Percentiles rank a stretch among this genome's conserved stretches.
Evolutionary conservation across 2,888 invertebrate genomes (phyloP).

Genomic region (Timema podura): DNA sequence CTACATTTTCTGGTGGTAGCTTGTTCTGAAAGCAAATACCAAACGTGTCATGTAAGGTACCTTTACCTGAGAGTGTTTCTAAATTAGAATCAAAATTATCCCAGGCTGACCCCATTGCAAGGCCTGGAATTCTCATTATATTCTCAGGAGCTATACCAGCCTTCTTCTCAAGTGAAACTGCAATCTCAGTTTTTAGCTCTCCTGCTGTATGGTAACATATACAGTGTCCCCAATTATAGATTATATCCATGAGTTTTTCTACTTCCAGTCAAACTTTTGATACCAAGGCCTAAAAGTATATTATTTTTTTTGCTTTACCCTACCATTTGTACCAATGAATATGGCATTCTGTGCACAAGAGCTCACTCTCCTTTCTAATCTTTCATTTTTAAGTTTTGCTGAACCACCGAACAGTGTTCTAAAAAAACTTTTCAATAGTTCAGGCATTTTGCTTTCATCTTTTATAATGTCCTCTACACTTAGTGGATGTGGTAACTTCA

Average conservation of each 20-base stretch:
- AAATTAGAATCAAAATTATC: slow-evolving; percentile 12
- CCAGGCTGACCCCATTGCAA: slow-evolving; percentile 5
- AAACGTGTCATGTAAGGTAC: slow-evolving; percentile 14
- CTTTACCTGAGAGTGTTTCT: neutral
- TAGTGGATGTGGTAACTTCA: slow-evolving; percentile 5
- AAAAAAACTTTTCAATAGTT: slow-evolving; percentile 9
- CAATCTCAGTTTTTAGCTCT: slow-evolving; percentile 5
- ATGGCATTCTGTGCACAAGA: slow-evolving; percentile 10
- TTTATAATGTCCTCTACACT: slow-evolving; percentile 12
- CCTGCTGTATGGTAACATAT: slow-evolving; percentile 11
- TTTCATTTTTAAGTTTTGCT: slow-evolving; percentile 12
- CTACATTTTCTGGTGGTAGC: slow-evolving; percentile 9
- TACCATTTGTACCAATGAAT: slow-evolving; percentile 7
- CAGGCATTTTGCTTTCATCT: slow-evolving; percentile 13
- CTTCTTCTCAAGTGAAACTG: slow-evolving; percentile 9
- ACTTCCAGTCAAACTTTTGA: slow-evolving; percentile 14
- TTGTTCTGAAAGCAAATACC: slow-evolving; percentile 17
- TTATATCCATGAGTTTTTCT: slow-evolving; percentile 16
- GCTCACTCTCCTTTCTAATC: slow-evolving; percentile 14
- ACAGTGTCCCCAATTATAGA: slow-evolving; percentile 13
- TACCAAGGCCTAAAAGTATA: slow-evolving; percentile 12
- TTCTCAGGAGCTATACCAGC: neutral
- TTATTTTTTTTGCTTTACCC: neutral
- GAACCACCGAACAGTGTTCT: slow-evolving; percentile 13
- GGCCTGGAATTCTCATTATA: slow-evolving; percentile 6